Evolutionary conservation across 2,888 invertebrate species (phyloP).

Genomic region (Neocrepidodera transversa): DNA sequence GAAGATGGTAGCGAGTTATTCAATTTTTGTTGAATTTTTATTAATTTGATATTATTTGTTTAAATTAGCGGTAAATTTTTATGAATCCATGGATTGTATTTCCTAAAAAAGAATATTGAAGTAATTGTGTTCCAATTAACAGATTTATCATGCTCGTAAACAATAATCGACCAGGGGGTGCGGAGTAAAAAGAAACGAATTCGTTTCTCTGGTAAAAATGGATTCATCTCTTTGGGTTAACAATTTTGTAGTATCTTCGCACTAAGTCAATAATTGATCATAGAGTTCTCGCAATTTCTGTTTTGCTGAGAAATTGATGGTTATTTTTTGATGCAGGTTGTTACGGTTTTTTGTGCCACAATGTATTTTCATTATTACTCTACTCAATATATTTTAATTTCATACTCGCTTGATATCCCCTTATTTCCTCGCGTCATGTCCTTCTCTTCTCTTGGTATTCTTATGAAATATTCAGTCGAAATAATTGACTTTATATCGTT

Average conservation of each 20-base stretch:
- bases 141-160: too few relatives aligned
- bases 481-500: too few relatives aligned
- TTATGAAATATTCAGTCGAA: too few relatives aligned
- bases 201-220: not conserved
- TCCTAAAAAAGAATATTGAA: constrained; percentile 8
- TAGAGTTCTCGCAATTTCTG: constrained; percentile 48
- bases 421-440: too few relatives aligned
- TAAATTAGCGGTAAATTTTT: not conserved
- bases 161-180: too few relatives aligned
- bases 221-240: constrained; percentile 17
- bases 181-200: too few relatives aligned
- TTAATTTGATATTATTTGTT: constrained; percentile 3
- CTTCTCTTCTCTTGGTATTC: too few relatives aligned
- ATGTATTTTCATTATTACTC: too few relatives aligned
- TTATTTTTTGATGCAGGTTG: constrained; percentile 59
- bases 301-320: constrained; percentile 46
- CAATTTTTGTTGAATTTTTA: constrained; percentile 13
- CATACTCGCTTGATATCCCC: too few relatives aligned
- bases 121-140: too few relatives aligned
- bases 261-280: constrained; percentile 53
- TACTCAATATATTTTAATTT: too few relatives aligned
- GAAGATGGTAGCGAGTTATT: constrained; percentile 20
- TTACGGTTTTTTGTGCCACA: too few relatives aligned
- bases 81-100: not conserved
- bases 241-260: constrained; percentile 38